Percentiles rank a stretch among this genome's conserved stretches.
Conservation (phyloP, 2,113 vertebrate genomes). For the Cheilinus undulatus region DNA sequence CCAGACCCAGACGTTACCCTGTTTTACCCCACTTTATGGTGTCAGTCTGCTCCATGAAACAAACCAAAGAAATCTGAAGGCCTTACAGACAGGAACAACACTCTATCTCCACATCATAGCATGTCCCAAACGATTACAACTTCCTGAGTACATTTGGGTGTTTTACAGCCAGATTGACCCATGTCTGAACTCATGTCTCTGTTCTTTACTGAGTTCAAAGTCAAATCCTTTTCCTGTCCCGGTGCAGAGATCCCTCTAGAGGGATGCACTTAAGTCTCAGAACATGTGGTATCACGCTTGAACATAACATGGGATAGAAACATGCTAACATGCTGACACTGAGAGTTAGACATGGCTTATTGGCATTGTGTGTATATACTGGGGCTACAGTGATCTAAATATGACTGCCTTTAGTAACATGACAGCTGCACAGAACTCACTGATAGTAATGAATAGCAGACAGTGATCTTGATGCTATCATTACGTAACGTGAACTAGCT, state of each 20-base stretch:
- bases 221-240: constrained; percentile 39
- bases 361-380: too few species aligned
- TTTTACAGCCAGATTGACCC: constrained; percentile 27
- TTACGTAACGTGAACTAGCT: too few species aligned
- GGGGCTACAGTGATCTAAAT: too few species aligned
- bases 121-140: background rate
- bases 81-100: too few species aligned
- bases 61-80: constrained; percentile 17
- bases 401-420: too few species aligned
- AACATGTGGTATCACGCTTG: constrained; percentile 34
- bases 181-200: constrained; percentile 27
- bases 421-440: too few species aligned
- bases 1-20: constrained; percentile 4
- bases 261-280: constrained; percentile 30
- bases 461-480: too few species aligned
- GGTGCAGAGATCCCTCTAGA: constrained; percentile 1
- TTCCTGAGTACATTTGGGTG: background rate
- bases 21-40: background rate
- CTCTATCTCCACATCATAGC: background rate
- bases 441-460: too few species aligned
- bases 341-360: too few species aligned
- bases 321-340: too few species aligned
- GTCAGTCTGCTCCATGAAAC: constrained; percentile 7
- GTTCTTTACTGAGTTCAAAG: constrained; percentile 28
- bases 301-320: constrained; percentile 33